Evolutionary conservation across 2,113 vertebrate genomes (phyloP).

Genomic region (Mus musculus): GRCm39 chr7:64426501-64427000

Average conservation of each 20-base stretch:
- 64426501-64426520: conserved; percentile 97
- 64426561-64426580: conserved; percentile 94
- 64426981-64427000: background rate
- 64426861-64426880: background rate
- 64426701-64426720: background rate
- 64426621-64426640: conserved; percentile 87
- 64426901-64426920: background rate
- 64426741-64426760: background rate
- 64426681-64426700: background rate
- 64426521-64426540: conserved; percentile 98
- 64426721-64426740: background rate
- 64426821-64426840: background rate
- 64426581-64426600: conserved; percentile 92
- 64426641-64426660: background rate
- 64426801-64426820: background rate
- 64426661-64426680: background rate
- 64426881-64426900: background rate
- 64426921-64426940: accelerated
- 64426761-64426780: too few relatives aligned
- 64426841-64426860: background rate
- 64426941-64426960: background rate
- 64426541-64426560: conserved; percentile 97
- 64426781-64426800: background rate
- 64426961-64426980: background rate
- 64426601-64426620: conserved; percentile 94